These are phyloP conservation scores for Cacatua alba DNA, from an alignment of 2,113 vertebrate species.

Conservation along the genomic window DNA sequence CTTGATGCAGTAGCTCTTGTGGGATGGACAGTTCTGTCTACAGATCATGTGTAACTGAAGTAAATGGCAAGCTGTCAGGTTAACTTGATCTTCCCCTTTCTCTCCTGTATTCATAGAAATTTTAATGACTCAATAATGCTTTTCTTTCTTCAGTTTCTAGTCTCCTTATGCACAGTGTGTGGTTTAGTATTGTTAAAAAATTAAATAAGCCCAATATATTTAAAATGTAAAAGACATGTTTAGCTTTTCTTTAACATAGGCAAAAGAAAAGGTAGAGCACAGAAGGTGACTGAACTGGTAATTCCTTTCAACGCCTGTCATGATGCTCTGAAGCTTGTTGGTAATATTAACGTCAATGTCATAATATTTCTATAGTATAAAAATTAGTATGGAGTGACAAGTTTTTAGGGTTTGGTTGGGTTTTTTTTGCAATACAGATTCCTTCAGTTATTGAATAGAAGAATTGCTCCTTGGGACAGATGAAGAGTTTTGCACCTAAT, in stretches of 20 bases:
- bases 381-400: neutral
- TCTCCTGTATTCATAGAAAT: neutral
- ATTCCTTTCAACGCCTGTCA: neutral
- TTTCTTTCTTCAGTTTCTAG: neutral
- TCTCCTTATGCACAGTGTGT: neutral
- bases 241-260: neutral
- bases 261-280: neutral
- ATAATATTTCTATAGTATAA: neutral
- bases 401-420: neutral
- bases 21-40: neutral
- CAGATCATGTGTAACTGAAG: neutral
- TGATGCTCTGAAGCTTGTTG: neutral
- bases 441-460: neutral
- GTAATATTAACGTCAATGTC: neutral
- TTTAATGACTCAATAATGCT: neutral
- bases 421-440: neutral
- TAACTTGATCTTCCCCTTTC: neutral
- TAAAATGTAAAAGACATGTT: neutral
- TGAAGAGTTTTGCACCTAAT: neutral
- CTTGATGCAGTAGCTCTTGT: neutral
- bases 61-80: neutral
- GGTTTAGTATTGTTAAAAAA: neutral
- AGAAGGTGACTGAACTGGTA: neutral
- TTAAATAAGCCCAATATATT: neutral
- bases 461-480: neutral